Percentiles rank a stretch among this genome's conserved stretches.
These are phyloP conservation scores for Ivindomyrus marchei DNA, from an alignment of 2,113 vertebrate genomes.

Conservation along the genomic window DNA sequence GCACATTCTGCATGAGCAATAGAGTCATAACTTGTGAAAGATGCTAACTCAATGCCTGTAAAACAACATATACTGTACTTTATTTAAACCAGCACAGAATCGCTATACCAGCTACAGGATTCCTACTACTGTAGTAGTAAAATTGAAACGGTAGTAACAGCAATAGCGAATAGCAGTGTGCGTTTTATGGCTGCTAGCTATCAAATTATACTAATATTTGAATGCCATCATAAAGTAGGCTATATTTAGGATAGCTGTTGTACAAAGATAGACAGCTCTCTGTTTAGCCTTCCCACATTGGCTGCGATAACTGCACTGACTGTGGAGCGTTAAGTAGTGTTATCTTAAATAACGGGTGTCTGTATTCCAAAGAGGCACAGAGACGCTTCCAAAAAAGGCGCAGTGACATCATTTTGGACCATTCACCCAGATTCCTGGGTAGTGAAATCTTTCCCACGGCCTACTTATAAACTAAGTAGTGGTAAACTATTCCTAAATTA, in stretches of 20 bases:
- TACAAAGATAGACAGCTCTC: not conserved
- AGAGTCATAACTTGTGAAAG: not conserved
- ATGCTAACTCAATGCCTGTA: not conserved
- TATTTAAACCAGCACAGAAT: not conserved
- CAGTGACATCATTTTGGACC: constrained; percentile 3
- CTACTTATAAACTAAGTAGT: constrained; percentile 1
- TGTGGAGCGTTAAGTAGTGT: not conserved
- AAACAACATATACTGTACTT: not conserved
- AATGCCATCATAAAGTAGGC: not conserved
- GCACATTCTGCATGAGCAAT: not conserved
- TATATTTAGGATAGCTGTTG: not conserved
- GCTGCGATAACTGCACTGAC: not conserved
- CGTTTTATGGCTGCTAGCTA: not conserved
- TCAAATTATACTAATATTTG: not conserved
- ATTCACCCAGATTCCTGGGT: not conserved
- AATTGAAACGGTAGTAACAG: not conserved
- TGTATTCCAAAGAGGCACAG: not conserved
- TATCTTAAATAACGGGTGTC: not conserved
- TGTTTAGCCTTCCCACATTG: not conserved
- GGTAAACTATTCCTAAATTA: not conserved
- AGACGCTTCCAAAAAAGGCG: not conserved
- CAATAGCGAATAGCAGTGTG: not conserved
- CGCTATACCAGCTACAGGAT: not conserved
- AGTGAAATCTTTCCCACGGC: constrained; percentile 4
- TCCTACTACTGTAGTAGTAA: not conserved